Evolutionary conservation across 2,888 invertebrate genomes (phyloP).

Genomic region (Bombyx huttoni): DNA sequence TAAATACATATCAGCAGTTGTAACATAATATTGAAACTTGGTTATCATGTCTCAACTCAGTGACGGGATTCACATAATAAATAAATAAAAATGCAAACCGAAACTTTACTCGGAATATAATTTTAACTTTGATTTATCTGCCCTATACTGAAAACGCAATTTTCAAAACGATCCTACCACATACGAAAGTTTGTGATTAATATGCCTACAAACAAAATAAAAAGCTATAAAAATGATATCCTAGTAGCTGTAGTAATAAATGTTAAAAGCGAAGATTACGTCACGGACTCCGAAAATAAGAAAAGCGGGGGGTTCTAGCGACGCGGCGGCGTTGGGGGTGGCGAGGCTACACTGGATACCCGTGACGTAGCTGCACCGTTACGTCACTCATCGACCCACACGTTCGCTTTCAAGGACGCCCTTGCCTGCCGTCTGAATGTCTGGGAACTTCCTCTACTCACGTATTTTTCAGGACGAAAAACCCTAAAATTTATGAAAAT

Average conservation of each 20-base stretch:
- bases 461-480: neutral
- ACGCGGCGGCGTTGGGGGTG: neutral
- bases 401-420: slow-evolving; percentile 60
- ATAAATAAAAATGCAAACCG: no score
- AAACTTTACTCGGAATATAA: no score
- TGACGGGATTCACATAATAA: no score
- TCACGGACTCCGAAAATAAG: slow-evolving; percentile 59
- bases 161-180: no score
- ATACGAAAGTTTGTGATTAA: no score
- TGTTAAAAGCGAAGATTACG: slow-evolving; percentile 40
- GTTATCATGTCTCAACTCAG: no score
- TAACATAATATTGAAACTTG: no score
- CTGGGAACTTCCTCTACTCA: slow-evolving; percentile 38
- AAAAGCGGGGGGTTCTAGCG: neutral
- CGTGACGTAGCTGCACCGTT: slow-evolving; percentile 9
- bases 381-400: slow-evolving; percentile 65
- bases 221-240: neutral
- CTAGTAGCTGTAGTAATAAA: neutral
- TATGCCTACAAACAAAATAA: no score
- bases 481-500: no score
- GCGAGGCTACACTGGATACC: neutral
- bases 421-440: slow-evolving; percentile 37
- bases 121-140: no score
- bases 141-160: no score
- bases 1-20: no score